Base-by-base conservation (phyloP, 2,888 invertebrate species). In the Siphlonurus alternatus region DNA sequence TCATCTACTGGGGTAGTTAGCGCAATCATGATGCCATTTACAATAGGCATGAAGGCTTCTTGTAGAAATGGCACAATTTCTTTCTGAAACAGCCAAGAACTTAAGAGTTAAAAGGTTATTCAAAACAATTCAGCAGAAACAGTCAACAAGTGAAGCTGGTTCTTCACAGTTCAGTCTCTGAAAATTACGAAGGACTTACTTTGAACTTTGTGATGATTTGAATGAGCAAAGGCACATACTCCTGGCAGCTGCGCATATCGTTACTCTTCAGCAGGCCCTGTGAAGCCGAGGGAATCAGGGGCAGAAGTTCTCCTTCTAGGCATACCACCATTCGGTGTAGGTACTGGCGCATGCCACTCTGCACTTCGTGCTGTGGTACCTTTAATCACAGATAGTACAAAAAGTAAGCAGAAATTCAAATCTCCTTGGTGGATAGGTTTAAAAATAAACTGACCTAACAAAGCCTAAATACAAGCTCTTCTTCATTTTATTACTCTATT, bases 281-380 rank as follows among this genome's bases (percentile, higher is more conserved):
- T 53, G 80, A 74, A 56, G 78, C 77, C 2, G 74, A 67, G 1
- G 80, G 80, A 63, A 81, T 74, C 67, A 77, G 77, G 0, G 79
- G 80, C 64, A 82, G 71, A 20, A 82, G 71, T 69, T 80, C 80
- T 25, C 74, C 76, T 67, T 80, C 81, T 66, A 82, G 70, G 68
- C 81, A 82, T 23, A 82, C 79, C 23, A 82, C 80, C 76, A 82
- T 78, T 25, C 82, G 75, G 71, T 81, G 81, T 65, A 81, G 71
- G 69, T 77, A 79, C 71, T 81, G 81, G 1, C 81, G 73, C 18
- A 81, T 76, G 2, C 78, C 79, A 60, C 76, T 73, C 64, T 76
- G 74, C 18, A 78, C 67, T 62, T 66, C 22, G 15, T 38, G 56
- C 5, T 56, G 56, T 5, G 64, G 54, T 25, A 19, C 18, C 38